Conservation (phyloP, 1,140 invertebrate species). For the Leptinotarsa defecta region DNA sequence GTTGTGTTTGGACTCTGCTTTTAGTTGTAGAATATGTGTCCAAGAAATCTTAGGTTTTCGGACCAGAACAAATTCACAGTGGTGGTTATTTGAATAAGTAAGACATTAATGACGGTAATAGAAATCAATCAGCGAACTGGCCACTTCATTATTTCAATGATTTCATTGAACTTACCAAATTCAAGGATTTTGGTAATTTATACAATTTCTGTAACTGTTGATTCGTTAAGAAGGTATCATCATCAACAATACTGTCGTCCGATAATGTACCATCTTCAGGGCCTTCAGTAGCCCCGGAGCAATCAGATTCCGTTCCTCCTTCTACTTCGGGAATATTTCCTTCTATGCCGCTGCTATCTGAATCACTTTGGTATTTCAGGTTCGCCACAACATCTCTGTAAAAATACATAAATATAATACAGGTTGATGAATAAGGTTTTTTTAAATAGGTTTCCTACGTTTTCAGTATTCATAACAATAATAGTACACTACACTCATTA, state of each 20-base stretch:
- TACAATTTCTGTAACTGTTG: slow-evolving; percentile 63
- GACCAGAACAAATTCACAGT: too few relatives aligned
- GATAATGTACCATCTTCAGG: slow-evolving; percentile 64
- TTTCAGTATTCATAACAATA: too few relatives aligned
- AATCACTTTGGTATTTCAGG: slow-evolving; percentile 57
- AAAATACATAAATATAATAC: neutral
- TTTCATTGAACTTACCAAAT: slow-evolving; percentile 55
- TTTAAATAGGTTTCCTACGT: too few relatives aligned
- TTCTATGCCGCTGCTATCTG: slow-evolving; percentile 60
- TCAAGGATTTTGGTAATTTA: slow-evolving; percentile 68
- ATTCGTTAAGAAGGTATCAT: slow-evolving; percentile 59
- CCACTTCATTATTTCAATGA: neutral
- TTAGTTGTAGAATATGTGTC: too few relatives aligned
- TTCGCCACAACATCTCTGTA: slow-evolving; percentile 61
- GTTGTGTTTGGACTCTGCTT: too few relatives aligned
- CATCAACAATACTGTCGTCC: slow-evolving; percentile 60
- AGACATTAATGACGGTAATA: too few relatives aligned
- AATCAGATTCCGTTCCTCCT: slow-evolving; percentile 63
- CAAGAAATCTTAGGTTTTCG: too few relatives aligned
- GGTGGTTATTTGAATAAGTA: too few relatives aligned
- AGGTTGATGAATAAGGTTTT: too few relatives aligned
- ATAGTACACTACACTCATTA: too few relatives aligned
- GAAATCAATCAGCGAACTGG: too few relatives aligned
- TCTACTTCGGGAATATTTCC: slow-evolving; percentile 63
- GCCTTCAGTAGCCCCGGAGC: slow-evolving; percentile 74